These are phyloP conservation scores for Myrmecophaga tridactyla DNA, from an alignment of 2,113 vertebrate genomes.

Conservation along the genomic window DNA sequence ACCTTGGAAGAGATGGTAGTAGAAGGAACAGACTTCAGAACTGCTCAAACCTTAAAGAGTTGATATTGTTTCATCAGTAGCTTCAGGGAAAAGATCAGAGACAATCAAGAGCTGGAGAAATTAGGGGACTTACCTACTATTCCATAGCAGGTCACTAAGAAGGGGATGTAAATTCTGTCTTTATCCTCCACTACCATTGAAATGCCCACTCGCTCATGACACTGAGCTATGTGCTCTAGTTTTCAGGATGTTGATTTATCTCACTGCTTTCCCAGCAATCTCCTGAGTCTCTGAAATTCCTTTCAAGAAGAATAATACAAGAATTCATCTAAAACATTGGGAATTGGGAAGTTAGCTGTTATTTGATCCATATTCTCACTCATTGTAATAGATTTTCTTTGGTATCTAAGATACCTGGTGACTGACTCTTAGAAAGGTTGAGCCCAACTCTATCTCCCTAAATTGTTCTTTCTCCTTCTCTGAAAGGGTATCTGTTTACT, in stretches of 20 bases:
- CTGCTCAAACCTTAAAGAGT: background rate
- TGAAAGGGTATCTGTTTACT: background rate
- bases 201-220: background rate
- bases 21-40: background rate
- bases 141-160: background rate
- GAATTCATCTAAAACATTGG: background rate
- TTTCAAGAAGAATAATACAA: background rate
- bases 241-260: background rate
- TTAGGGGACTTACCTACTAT: background rate
- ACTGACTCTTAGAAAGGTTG: background rate
- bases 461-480: background rate
- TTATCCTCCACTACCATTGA: background rate
- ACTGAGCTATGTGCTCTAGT: background rate
- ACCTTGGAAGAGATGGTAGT: background rate
- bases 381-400: background rate
- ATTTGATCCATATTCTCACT: background rate
- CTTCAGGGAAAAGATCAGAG: background rate
- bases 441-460: background rate
- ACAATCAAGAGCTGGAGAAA: background rate
- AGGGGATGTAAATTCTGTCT: background rate
- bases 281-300: background rate
- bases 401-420: background rate
- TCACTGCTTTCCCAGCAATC: background rate
- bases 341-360: background rate
- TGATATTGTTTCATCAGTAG: background rate